These are phyloP conservation scores for Ochlodes sylvanus DNA, from an alignment of 2,888 invertebrate genomes.

Conservation along the genomic window DNA sequence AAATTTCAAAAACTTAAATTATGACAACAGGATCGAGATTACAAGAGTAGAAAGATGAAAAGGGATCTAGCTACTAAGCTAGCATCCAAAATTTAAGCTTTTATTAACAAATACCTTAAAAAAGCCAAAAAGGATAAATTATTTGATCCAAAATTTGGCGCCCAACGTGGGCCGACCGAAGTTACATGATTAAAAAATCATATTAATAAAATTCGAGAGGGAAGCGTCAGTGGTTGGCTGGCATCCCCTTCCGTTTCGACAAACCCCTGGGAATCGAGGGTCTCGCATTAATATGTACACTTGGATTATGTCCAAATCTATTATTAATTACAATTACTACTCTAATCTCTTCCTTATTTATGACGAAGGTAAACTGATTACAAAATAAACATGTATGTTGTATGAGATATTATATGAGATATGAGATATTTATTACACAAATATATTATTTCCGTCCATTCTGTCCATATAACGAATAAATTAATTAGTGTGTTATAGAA, in stretches of 20 bases:
- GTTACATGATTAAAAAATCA: constrained; percentile 37
- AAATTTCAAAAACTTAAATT: too few relatives aligned
- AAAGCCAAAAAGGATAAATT: not conserved
- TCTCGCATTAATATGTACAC: constrained; percentile 33
- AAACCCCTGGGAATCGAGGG: constrained; percentile 8
- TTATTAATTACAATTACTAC: constrained; percentile 32
- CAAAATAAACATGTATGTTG: not conserved
- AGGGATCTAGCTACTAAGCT: too few relatives aligned
- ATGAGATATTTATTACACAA: not conserved
- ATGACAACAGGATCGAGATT: too few relatives aligned
- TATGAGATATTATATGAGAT: not conserved
- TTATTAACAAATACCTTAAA: too few relatives aligned
- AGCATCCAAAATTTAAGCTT: too few relatives aligned
- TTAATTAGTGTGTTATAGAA: too few relatives aligned
- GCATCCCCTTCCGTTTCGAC: constrained; percentile 20
- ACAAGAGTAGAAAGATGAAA: too few relatives aligned
- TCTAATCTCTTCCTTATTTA: constrained; percentile 26
- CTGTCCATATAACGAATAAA: too few relatives aligned
- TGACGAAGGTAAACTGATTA: constrained; percentile 8
- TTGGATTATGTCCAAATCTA: constrained; percentile 30
- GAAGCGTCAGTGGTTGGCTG: constrained; percentile 26
- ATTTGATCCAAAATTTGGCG: constrained; percentile 11
- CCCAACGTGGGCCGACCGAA: constrained; percentile 2
- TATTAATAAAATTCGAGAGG: constrained; percentile 27
- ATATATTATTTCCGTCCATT: too few relatives aligned